Evolutionary conservation across 2,888 invertebrate species (phyloP).

Genomic region (Chromoteleia sp.): DNA sequence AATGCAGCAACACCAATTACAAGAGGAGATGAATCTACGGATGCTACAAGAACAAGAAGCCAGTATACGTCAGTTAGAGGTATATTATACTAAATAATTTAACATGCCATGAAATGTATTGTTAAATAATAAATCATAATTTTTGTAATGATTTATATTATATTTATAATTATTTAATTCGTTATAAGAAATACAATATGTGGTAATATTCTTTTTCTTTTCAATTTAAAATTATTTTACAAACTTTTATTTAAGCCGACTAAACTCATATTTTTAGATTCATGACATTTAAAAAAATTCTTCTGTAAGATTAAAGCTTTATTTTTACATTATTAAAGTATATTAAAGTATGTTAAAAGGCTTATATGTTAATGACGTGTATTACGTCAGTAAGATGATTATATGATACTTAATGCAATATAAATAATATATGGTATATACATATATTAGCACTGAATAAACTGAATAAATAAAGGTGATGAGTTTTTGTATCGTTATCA

Average conservation of each 20-base stretch:
- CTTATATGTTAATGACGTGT: not conserved
- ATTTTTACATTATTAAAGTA: not conserved
- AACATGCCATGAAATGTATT: not conserved
- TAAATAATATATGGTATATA: too few species aligned
- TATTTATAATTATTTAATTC: too few species aligned
- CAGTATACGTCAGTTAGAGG: conserved; percentile 95
- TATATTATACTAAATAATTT: conserved; percentile 81
- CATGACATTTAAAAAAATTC: conserved; percentile 2
- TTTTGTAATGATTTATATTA: too few species aligned
- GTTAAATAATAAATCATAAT: too few species aligned
- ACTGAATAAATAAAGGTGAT: too few species aligned
- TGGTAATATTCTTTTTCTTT: too few species aligned
- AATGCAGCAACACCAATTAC: conserved; percentile 90
- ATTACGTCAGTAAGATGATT: conserved; percentile 9
- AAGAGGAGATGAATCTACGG: conserved; percentile 93
- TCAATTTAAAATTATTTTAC: too few species aligned
- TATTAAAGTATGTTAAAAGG: not conserved
- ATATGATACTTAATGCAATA: not conserved
- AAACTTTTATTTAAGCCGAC: too few species aligned
- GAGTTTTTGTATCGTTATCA: too few species aligned
- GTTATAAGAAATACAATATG: too few species aligned
- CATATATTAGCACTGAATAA: too few species aligned
- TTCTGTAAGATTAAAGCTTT: not conserved
- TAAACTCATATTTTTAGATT: too few species aligned
- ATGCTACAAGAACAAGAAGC: conserved; percentile 95